Evolutionary conservation across 2,888 invertebrate species (phyloP).

Genomic region (Drosophila rellima): DNA sequence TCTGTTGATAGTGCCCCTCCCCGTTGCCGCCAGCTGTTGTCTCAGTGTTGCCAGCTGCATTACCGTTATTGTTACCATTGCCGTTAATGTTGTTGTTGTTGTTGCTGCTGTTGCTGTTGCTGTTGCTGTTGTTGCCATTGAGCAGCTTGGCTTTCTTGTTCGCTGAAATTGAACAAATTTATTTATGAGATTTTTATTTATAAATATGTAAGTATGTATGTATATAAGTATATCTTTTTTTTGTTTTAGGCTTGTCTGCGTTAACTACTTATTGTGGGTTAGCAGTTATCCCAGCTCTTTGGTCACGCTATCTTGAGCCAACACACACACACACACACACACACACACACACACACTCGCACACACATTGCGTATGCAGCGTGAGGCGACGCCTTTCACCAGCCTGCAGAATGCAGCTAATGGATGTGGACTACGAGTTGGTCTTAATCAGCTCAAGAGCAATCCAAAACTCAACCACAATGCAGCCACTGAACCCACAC

Average conservation of each 20-base stretch:
- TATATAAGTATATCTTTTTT: background rate
- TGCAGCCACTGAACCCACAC: slow-evolving; percentile 9
- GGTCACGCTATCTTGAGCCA: slow-evolving; percentile 67
- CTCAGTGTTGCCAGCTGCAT: slow-evolving; percentile 17
- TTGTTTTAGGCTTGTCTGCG: slow-evolving; percentile 41
- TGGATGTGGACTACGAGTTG: slow-evolving; percentile 22
- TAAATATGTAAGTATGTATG: too few species aligned
- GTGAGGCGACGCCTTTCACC: slow-evolving; percentile 69
- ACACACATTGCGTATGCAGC: slow-evolving; percentile 68
- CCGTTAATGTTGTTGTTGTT: slow-evolving; percentile 13
- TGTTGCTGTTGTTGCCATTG: slow-evolving; percentile 73
- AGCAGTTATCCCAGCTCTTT: slow-evolving; percentile 68
- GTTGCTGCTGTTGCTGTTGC: slow-evolving; percentile 15
- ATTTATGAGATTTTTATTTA: slow-evolving; percentile 74
- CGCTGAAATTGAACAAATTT: slow-evolving; percentile 86
- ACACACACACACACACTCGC: background rate
- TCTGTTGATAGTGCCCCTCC: slow-evolving; percentile 43
- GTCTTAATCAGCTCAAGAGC: slow-evolving; percentile 32
- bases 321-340: slow-evolving; percentile 21
- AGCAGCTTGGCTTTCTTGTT: slow-evolving; percentile 86
- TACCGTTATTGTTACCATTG: slow-evolving; percentile 20
- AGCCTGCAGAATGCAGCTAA: slow-evolving; percentile 41
- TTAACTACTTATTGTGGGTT: slow-evolving; percentile 64
- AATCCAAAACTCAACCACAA: slow-evolving; percentile 25
- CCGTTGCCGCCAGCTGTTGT: slow-evolving; percentile 29